Percentiles rank a stretch among this genome's conserved stretches.
phyloP scores from a whole-genome alignment of 2,797 vertebrate genomes.

The Anguilla megastoma region DNA sequence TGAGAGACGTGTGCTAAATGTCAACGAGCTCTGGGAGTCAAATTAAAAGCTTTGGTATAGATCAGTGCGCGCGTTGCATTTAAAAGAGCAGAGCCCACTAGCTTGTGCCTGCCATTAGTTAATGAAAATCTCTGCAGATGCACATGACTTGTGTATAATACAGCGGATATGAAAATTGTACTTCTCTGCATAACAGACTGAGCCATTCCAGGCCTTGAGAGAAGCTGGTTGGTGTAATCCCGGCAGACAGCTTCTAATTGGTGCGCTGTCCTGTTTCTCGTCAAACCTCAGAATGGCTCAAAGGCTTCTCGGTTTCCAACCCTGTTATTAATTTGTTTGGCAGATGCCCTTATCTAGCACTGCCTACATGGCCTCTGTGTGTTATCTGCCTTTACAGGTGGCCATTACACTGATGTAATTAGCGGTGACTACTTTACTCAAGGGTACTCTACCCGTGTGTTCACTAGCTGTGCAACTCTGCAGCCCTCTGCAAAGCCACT shows the following conservation, averaged over 20 bases:
- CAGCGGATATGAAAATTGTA: not conserved
- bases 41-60: not conserved
- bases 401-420: not conserved
- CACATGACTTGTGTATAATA: not conserved
- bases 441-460: not conserved
- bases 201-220: not conserved
- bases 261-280: not conserved
- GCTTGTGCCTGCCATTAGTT: not conserved
- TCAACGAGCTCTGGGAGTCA: not conserved
- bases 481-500: not conserved
- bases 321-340: not conserved
- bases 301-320: not conserved
- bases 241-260: not conserved
- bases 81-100: not conserved
- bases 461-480: not conserved
- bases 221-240: not conserved
- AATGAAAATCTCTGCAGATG: not conserved
- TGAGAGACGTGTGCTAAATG: not conserved
- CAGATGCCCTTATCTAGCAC: not conserved
- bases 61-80: not conserved
- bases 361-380: not conserved
- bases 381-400: not conserved
- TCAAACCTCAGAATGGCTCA: not conserved
- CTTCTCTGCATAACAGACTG: not conserved
- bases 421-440: not conserved